These are phyloP conservation scores for Spisula solida DNA, from an alignment of 2,888 invertebrate species.

Conservation along the genomic window DNA sequence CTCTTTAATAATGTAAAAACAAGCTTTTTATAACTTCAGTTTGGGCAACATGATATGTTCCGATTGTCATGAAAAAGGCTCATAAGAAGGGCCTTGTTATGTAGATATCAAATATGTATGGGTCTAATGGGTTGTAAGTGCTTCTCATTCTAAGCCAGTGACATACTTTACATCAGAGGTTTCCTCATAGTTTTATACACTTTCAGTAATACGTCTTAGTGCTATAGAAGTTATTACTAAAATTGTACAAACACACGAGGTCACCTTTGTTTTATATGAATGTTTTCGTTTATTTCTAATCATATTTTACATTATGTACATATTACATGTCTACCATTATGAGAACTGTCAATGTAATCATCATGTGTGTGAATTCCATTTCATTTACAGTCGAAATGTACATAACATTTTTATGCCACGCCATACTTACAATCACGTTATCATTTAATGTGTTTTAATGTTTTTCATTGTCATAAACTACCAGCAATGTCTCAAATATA, in stretches of 20 bases:
- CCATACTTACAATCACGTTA: not conserved
- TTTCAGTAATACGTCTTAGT: no score
- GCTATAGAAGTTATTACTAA: no score
- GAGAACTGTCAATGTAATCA: not conserved
- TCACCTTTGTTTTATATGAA: not conserved
- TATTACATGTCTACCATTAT: not conserved
- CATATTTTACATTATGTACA: not conserved
- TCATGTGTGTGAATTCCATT: conserved; percentile 1
- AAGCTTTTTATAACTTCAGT: no score
- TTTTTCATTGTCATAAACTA: not conserved
- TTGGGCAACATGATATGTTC: no score
- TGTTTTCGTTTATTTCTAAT: not conserved
- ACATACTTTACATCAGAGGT: no score
- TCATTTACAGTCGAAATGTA: not conserved
- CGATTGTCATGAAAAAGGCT: no score
- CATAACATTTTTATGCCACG: not conserved
- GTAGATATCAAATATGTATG: no score
- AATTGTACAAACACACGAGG: not conserved
- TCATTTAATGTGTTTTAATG: not conserved
- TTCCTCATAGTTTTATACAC: no score
- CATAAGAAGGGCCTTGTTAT: no score
- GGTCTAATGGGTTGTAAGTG: no score
- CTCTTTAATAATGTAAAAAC: no score
- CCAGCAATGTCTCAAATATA: not conserved
- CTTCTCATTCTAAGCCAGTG: no score